Conservation (phyloP, 2,113 vertebrate species). For the Columba janthina region DNA sequence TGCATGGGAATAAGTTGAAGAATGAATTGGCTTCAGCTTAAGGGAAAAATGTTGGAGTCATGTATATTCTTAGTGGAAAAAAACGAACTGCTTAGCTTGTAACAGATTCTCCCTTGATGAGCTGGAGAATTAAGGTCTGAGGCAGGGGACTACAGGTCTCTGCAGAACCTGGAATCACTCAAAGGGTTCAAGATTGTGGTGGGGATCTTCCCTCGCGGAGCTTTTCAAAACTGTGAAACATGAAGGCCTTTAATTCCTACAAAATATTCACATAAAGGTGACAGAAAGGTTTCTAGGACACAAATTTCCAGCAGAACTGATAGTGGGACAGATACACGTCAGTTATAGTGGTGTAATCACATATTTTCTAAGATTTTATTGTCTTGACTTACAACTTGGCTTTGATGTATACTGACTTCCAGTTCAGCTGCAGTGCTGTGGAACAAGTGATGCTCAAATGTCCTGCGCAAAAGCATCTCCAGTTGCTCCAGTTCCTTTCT, state of each 20-base stretch:
- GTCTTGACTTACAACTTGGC: background rate
- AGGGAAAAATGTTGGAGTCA: background rate
- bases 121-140: background rate
- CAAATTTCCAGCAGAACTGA: background rate
- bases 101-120: background rate
- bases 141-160: background rate
- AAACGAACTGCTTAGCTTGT: background rate
- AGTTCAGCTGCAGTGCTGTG: background rate
- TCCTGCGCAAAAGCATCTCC: background rate
- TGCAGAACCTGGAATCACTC: background rate
- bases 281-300: background rate
- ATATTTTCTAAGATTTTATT: background rate
- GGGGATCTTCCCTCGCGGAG: background rate
- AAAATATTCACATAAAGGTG: background rate
- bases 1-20: background rate
- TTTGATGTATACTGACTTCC: background rate
- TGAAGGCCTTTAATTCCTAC: background rate
- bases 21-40: slow-evolving; percentile 5
- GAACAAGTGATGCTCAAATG: background rate
- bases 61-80: background rate
- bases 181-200: background rate
- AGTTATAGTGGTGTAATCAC: background rate
- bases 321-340: background rate
- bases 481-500: background rate
- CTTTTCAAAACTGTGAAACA: background rate